Evolutionary conservation across 2,888 invertebrate species (phyloP).

Genomic region (Nezara viridula): DNA sequence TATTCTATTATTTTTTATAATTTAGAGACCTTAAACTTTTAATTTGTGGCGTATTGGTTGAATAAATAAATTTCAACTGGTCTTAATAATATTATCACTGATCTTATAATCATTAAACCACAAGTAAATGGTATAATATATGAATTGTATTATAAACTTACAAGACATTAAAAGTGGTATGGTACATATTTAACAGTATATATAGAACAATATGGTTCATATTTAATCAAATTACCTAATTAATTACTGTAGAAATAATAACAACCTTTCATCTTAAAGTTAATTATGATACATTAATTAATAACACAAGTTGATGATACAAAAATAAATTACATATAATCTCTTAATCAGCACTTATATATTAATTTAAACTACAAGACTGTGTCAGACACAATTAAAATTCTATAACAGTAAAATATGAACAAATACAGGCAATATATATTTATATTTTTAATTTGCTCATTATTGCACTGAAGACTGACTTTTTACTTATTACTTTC

Average conservation of each 20-base stretch:
- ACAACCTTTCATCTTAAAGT: slow-evolving; percentile 12
- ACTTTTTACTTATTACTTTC: neutral
- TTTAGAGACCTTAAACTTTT: neutral
- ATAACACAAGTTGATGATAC: neutral
- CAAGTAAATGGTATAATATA: neutral
- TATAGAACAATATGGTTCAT: neutral
- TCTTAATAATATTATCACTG: neutral
- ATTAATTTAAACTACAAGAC: slow-evolving; percentile 5
- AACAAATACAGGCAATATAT: neutral
- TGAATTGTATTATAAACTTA: neutral
- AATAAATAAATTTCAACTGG: neutral
- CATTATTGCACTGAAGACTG: neutral
- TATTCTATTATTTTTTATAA: neutral
- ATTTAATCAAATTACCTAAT: neutral
- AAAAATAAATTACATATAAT: slow-evolving; percentile 36
- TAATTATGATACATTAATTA: slow-evolving; percentile 16
- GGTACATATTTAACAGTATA: no score
- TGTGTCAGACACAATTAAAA: slow-evolving; percentile 26
- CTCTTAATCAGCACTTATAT: slow-evolving; percentile 2
- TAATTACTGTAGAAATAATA: slow-evolving; percentile 5
- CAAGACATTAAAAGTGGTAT: neutral
- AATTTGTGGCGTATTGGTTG: neutral
- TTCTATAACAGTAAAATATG: neutral
- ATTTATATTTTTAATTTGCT: neutral
- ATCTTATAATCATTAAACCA: neutral